Conservation (phyloP, 1,140 invertebrate genomes). For the Andricus grossulariae region DNA sequence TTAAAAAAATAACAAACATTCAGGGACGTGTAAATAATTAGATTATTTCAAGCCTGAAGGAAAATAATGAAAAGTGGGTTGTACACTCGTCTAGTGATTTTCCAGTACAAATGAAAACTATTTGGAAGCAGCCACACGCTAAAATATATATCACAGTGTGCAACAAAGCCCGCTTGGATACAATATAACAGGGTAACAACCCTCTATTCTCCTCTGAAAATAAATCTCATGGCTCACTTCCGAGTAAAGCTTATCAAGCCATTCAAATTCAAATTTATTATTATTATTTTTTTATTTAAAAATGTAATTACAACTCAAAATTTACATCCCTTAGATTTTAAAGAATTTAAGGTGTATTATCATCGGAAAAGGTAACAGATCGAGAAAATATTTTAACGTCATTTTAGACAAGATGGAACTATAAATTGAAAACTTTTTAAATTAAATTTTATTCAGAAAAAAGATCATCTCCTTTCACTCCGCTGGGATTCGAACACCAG, state of each 20-base stretch:
- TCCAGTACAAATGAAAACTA: not conserved
- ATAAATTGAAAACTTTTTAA: no score
- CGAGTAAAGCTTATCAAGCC: not conserved
- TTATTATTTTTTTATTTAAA: not conserved
- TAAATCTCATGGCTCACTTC: not conserved
- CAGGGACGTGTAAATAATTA: not conserved
- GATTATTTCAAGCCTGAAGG: no score
- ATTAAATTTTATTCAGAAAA: no score
- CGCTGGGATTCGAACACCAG: no score
- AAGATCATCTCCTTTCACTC: no score
- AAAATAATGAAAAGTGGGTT: not conserved
- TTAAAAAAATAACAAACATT: no score
- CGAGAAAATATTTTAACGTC: no score
- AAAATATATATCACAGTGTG: not conserved
- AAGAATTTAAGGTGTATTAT: no score
- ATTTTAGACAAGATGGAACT: no score
- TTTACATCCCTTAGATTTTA: no score
- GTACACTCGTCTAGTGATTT: not conserved
- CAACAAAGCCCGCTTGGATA: constrained; percentile 6
- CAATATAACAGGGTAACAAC: constrained; percentile 30
- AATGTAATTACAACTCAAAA: not conserved
- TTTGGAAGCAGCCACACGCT: constrained; percentile 16
- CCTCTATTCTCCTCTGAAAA: constrained; percentile 14
- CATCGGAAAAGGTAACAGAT: no score
- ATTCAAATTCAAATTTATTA: constrained; percentile 2